Conservation (phyloP, 2,113 vertebrate species). For the Chlorodrepanis virens region DNA sequence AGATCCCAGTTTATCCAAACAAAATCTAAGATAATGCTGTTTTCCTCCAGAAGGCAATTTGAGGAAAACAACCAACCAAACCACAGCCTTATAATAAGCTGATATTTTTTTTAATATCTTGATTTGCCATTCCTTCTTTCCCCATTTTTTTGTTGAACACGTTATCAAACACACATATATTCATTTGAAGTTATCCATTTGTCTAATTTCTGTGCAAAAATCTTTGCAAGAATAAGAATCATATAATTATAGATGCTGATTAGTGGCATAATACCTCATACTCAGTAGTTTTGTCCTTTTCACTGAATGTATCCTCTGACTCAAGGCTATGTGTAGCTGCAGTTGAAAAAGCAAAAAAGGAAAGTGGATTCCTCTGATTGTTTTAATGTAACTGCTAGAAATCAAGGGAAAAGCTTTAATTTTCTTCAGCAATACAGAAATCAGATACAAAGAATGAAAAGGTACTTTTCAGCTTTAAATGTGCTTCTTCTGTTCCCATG, state of each 20-base stretch:
- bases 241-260: neutral
- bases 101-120: neutral
- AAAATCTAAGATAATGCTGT: neutral
- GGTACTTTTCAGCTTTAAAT: neutral
- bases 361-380: neutral
- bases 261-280: neutral
- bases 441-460: neutral
- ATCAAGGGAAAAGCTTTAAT: neutral
- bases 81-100: neutral
- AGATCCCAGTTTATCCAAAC: neutral
- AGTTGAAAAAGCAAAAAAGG: neutral
- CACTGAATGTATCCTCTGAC: neutral
- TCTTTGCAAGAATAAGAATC: neutral
- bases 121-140: neutral
- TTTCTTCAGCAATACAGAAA: neutral
- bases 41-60: neutral
- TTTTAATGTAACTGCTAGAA: neutral
- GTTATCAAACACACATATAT: neutral
- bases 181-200: neutral
- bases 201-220: neutral
- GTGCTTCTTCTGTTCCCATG: neutral
- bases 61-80: neutral
- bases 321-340: neutral
- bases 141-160: neutral
- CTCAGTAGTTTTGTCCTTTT: neutral